Conservation (phyloP, 2,113 vertebrate species). For the Cheilinus undulatus region DNA sequence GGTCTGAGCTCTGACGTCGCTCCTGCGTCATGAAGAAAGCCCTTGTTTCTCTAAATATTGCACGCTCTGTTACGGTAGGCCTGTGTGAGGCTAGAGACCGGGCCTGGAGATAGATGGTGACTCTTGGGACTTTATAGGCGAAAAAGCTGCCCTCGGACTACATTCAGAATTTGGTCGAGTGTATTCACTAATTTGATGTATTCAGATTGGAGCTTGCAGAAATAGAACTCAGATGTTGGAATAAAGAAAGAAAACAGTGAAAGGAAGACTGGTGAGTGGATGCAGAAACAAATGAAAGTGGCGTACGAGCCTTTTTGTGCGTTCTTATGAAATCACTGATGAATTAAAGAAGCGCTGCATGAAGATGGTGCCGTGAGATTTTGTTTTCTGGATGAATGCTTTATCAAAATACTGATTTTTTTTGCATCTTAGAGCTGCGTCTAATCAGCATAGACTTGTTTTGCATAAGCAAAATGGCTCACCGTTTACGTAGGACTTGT, state of each 20-base stretch:
- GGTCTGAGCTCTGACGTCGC: neutral
- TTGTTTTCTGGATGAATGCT: no score
- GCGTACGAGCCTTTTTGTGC: neutral
- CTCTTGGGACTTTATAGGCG: no score
- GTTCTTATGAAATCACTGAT: neutral
- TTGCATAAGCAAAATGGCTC: neutral
- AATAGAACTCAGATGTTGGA: neutral
- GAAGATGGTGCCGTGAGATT: no score
- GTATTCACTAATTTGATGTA: no score
- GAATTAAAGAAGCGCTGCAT: no score
- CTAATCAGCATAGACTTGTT: neutral
- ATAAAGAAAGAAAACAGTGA: neutral
- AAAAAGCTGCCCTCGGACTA: neutral
- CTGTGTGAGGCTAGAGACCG: constrained; percentile 53
- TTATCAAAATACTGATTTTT: no score
- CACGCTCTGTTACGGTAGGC: constrained; percentile 70
- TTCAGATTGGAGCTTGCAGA: no score
- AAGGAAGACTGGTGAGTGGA: constrained; percentile 27
- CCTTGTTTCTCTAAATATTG: constrained; percentile 82
- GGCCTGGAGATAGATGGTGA: constrained; percentile 3
- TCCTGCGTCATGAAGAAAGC: constrained; percentile 67
- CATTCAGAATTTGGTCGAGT: neutral
- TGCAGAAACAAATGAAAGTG: neutral
- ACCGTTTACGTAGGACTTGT: constrained; percentile 29
- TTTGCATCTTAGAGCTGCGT: neutral